Evolutionary conservation across 2,888 invertebrate genomes (phyloP).

Genomic region (Marasmarcha lunaedactyla): DNA sequence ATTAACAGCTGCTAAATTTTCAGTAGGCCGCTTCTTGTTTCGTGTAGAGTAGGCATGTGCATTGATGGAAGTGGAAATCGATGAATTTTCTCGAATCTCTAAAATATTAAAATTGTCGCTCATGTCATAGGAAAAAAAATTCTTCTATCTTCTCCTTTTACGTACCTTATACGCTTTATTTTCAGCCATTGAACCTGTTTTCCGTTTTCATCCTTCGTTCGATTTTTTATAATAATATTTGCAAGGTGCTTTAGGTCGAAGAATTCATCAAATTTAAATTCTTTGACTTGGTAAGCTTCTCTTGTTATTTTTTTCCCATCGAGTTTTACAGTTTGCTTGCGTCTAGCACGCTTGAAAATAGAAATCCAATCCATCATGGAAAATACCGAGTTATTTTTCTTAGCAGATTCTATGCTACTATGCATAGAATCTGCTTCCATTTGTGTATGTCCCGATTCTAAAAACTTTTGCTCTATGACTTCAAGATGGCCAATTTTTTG

Average conservation of each 20-base stretch:
- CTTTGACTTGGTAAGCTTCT: slow-evolving; percentile 6
- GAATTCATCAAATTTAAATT: slow-evolving; percentile 11
- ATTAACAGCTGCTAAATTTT: too few relatives aligned
- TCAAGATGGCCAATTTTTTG: slow-evolving; percentile 6
- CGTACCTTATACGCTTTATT: slow-evolving; percentile 6
- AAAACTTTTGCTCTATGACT: slow-evolving; percentile 9
- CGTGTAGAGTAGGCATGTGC: too few relatives aligned
- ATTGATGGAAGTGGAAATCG: neutral
- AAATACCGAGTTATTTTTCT: slow-evolving; percentile 5
- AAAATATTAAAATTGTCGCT: slow-evolving; percentile 2
- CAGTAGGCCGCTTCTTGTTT: too few relatives aligned
- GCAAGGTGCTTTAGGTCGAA: slow-evolving; percentile 6
- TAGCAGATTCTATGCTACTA: slow-evolving; percentile 7
- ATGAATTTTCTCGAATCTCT: slow-evolving; percentile 3
- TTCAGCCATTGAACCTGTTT: slow-evolving; percentile 10
- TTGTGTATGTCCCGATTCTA: slow-evolving; percentile 9
- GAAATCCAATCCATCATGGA: slow-evolving; percentile 10
- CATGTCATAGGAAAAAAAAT: neutral
- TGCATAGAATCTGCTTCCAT: slow-evolving; percentile 10
- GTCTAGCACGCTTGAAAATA: slow-evolving; percentile 8
- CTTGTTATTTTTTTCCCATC: slow-evolving; percentile 1
- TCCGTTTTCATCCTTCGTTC: slow-evolving; percentile 2
- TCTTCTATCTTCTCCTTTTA: neutral
- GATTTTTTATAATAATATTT: slow-evolving; percentile 4
- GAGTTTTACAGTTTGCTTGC: slow-evolving; percentile 1